These are phyloP conservation scores for Lytechinus variegatus DNA, from an alignment of 35 echinoderm and acorn worm genomes.

Conservation along the genomic window DNA sequence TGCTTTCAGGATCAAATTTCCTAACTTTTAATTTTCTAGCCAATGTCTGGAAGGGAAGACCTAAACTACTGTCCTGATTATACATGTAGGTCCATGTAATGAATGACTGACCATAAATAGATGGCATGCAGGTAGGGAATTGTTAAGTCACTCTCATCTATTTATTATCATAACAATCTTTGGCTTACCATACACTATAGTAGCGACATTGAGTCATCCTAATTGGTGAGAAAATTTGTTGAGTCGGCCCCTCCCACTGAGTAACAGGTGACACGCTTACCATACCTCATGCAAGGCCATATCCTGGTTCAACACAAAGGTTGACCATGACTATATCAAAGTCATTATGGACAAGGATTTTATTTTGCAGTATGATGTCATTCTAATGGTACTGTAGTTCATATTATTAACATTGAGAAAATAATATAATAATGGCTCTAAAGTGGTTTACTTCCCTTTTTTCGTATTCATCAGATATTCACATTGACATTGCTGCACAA, in stretches of 20 bases:
- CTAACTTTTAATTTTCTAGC: not conserved
- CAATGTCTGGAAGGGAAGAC: not conserved
- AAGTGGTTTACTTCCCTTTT: no score
- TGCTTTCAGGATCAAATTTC: not conserved
- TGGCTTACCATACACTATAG: not conserved
- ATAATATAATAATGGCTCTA: no score
- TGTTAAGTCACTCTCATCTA: not conserved
- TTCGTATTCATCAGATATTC: no score
- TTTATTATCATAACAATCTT: not conserved
- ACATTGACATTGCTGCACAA: not conserved
- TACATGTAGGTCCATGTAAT: no score
- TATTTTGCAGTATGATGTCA: not conserved
- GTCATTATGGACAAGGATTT: not conserved
- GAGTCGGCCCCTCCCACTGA: slow-evolving; percentile 14
- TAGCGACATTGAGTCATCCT: not conserved
- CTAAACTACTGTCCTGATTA: not conserved
- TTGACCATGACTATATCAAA: not conserved
- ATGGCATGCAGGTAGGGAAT: not conserved
- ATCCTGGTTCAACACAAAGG: not conserved
- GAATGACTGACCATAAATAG: not conserved
- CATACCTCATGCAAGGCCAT: not conserved
- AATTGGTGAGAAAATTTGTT: not conserved
- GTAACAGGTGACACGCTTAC: slow-evolving; percentile 1
- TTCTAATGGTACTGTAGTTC: not conserved
- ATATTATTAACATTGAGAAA: no score